Percentiles rank a stretch among this genome's conserved stretches.
phyloP scores from a whole-genome alignment of 2,113 vertebrate genomes.

The Calcarius ornatus region DNA sequence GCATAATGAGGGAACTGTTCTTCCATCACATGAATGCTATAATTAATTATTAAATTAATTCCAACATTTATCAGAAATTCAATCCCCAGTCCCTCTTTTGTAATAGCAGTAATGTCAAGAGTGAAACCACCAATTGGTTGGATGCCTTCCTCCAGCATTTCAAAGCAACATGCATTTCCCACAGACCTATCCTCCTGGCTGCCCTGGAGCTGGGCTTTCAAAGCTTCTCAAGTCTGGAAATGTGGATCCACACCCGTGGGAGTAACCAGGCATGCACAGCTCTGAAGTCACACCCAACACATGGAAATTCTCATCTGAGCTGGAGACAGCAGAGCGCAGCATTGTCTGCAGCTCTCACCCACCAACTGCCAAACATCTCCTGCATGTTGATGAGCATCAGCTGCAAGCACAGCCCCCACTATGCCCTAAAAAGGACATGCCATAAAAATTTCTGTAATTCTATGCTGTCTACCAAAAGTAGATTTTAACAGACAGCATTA shows the following conservation, averaged over 20 bases:
- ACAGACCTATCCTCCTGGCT: not conserved
- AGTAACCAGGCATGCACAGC: not conserved
- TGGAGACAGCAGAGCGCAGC: not conserved
- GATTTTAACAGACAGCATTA: not conserved
- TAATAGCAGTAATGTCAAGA: not conserved
- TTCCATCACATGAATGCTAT: not conserved
- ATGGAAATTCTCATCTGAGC: not conserved
- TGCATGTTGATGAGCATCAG: not conserved
- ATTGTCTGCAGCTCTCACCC: not conserved
- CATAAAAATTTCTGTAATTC: not conserved
- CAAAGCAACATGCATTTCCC: not conserved
- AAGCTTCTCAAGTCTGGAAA: not conserved
- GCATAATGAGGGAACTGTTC: not conserved
- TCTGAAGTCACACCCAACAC: not conserved
- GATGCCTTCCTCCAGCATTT: not conserved
- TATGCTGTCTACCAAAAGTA: not conserved
- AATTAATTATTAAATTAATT: conserved; percentile 48
- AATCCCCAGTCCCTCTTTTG: not conserved
- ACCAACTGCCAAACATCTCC: not conserved
- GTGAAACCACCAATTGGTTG: not conserved
- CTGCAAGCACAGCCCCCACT: not conserved
- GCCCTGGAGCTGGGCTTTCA: not conserved
- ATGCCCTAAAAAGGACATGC: not conserved
- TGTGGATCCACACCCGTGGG: not conserved
- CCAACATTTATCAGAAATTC: conserved; percentile 22